phyloP scores from a whole-genome alignment of 2,888 invertebrate genomes.

The Bellardia pandia region DNA sequence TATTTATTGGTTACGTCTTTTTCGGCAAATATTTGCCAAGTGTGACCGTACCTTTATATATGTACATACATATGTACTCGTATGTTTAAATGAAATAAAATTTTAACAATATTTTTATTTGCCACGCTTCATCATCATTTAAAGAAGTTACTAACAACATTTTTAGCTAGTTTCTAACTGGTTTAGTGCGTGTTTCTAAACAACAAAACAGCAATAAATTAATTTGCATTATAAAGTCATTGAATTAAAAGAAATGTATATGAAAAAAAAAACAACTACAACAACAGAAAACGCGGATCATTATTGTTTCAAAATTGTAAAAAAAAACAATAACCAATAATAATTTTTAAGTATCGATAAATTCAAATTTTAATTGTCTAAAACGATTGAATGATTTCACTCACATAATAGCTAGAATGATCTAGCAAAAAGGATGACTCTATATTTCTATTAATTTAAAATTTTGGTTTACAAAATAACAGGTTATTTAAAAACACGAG shows the following conservation, averaged over 20 bases:
- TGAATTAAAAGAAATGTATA: background rate
- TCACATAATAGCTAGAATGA: background rate
- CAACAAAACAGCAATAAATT: background rate
- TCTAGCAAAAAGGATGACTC: background rate
- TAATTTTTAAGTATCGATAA: background rate
- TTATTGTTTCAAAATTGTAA: background rate
- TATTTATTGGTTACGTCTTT: too few species aligned
- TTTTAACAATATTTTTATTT: background rate
- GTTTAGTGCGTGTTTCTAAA: slow-evolving; percentile 11
- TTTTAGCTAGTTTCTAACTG: background rate
- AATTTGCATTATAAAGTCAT: slow-evolving; percentile 29
- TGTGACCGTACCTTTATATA: too few species aligned
- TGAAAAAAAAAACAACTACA: too few species aligned
- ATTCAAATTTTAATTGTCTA: background rate
- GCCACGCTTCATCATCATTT: background rate
- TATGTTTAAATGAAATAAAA: background rate
- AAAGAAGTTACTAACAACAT: slow-evolving; percentile 7
- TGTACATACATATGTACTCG: too few species aligned
- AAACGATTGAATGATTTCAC: slow-evolving; percentile 47
- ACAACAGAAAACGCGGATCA: slow-evolving; percentile 15
- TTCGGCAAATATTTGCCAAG: too few species aligned
- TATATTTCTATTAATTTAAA: background rate
- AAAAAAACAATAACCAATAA: background rate
- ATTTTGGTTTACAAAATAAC: too few species aligned
- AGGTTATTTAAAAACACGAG: too few species aligned